Base-by-base conservation (phyloP, 2,888 invertebrate genomes). In the Subacronicta megacephala region DNA sequence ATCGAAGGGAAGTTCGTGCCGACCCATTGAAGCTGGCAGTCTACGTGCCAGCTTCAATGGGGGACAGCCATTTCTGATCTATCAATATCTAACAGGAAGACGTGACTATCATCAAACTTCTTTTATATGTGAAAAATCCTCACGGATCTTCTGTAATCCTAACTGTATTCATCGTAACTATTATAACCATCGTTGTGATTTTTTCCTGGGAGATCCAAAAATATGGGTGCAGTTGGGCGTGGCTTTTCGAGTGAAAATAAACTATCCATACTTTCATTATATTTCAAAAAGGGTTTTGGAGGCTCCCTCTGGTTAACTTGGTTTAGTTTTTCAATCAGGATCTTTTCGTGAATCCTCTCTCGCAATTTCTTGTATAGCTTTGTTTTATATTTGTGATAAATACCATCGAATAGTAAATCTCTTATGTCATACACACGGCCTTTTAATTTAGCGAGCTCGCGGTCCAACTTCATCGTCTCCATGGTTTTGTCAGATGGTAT, bases 341-440 rank as follows among this genome's bases (percentile, higher is more conserved):
- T 10, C 1, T n/a, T 63, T 0, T 45, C 7, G 0, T 6, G 7
- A 10, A 18, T 16, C 9, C 5, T 58, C 1, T 44, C 6, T 37
- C 58, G 53, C 13, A 81, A n/a, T 12, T 49, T 52, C 1, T 49
- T 13, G 51, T 85, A 88, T 40, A 87, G 56, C 2, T 44, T 37
- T 0, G 15, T 16, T 65, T 92, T 92, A 18, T 75, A 67, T 1
- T 50, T 23, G 13, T 70, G 81, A 57, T 73, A 81, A 2, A 16
- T 31, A 0, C 83, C 80, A 1, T 66, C 35, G 16, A 71, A 66
- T 0, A 90, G 43, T 33, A 70, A 86, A 53, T 92, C 89, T 67
- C 92, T 82, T 3, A 90, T 77, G 46, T 92, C 92, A n/a, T 78
- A 82, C 0, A 85, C 46, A 0, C 33, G 53, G 0, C 90, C 92